These are phyloP conservation scores for Xanthorhoe designata DNA, from an alignment of 2,888 invertebrate species.

Conservation along the genomic window DNA sequence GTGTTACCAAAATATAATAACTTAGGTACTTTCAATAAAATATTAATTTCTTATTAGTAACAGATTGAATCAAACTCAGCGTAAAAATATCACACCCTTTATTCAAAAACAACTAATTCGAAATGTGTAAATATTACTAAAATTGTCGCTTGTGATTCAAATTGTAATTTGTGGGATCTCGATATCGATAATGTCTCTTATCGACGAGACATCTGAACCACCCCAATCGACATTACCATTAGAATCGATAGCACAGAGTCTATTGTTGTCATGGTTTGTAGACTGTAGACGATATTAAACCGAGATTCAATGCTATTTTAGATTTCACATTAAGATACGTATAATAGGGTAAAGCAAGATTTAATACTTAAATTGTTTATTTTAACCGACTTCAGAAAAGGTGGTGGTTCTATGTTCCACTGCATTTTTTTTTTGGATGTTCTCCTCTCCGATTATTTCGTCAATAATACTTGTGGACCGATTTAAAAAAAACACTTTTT, in stretches of 20 bases:
- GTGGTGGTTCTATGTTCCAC: no score
- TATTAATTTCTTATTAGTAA: no score
- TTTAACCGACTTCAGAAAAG: not conserved
- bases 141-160: not conserved
- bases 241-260: slow-evolving; percentile 30
- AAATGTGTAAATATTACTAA: not conserved
- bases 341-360: not conserved
- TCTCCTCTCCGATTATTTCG: no score
- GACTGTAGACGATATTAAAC: not conserved
- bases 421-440: no score
- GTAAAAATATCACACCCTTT: not conserved
- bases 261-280: slow-evolving; percentile 31
- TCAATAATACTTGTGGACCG: no score
- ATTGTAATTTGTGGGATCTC: not conserved
- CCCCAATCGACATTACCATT: slow-evolving; percentile 33
- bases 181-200: slow-evolving; percentile 28
- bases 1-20: no score
- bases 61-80: no score
- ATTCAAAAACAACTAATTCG: not conserved
- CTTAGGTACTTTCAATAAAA: no score
- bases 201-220: slow-evolving; percentile 24
- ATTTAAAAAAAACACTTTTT: no score
- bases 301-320: slow-evolving; percentile 1
- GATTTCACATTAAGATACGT: not conserved
- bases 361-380: not conserved